These are phyloP conservation scores for Molorchus minor DNA, from an alignment of 2,888 invertebrate genomes.

Conservation along the genomic window DNA sequence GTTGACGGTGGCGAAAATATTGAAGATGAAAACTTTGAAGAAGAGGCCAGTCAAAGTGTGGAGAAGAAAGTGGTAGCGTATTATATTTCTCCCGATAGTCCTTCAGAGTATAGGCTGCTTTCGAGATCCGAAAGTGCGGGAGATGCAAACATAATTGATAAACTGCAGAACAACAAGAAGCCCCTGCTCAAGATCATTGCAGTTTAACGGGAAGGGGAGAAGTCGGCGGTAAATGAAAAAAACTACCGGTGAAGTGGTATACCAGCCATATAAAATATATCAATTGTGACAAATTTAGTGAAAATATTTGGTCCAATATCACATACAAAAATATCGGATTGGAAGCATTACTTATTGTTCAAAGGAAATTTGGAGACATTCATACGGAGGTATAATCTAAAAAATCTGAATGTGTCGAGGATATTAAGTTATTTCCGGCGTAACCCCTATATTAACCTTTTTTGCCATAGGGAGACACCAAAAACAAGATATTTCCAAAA, in stretches of 20 bases:
- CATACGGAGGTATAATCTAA: neutral
- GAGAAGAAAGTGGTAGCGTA: conserved; percentile 39
- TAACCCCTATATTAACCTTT: neutral
- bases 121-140: conserved; percentile 79
- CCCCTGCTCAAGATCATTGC: conserved; percentile 67
- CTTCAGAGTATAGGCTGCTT: conserved; percentile 67
- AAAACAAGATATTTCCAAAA: neutral
- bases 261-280: neutral
- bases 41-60: conserved; percentile 19
- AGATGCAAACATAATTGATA: conserved; percentile 80
- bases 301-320: neutral
- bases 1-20: conserved; percentile 35
- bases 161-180: conserved; percentile 67
- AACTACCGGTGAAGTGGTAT: conserved; percentile 66
- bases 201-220: conserved; percentile 65
- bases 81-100: conserved; percentile 66
- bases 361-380: neutral
- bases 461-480: neutral
- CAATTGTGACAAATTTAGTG: neutral
- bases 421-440: neutral
- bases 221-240: conserved; percentile 58
- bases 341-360: too few relatives aligned
- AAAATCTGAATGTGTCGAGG: neutral
- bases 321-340: neutral
- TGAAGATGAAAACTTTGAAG: conserved; percentile 19